A percentile compares a stretch with the other conserved stretches of the same genome.
phyloP scores from a whole-genome alignment of 2,888 invertebrate genomes.

The Kryphioiulus occultus region DNA sequence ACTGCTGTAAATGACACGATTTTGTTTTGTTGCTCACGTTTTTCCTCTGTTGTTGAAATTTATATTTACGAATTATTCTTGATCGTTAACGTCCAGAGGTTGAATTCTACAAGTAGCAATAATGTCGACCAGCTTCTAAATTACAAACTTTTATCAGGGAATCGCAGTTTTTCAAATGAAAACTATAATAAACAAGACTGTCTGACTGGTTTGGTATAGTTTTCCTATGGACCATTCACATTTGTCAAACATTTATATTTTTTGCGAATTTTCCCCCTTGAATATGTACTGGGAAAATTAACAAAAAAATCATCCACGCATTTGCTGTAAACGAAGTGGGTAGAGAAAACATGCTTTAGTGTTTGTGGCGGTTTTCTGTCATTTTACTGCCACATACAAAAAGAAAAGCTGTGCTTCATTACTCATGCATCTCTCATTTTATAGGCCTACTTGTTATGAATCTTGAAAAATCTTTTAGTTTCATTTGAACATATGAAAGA shows the following conservation, averaged over 20 bases:
- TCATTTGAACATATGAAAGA: not conserved
- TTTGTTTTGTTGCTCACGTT: no score
- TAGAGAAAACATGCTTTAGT: not conserved
- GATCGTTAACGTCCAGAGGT: not conserved
- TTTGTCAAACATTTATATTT: no score
- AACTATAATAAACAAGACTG: no score
- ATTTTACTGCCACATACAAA: not conserved
- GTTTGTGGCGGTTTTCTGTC: constrained; percentile 6
- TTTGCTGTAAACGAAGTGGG: not conserved
- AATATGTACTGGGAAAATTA: not conserved
- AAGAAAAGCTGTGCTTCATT: constrained; percentile 1
- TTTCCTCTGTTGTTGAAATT: not conserved
- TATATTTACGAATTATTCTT: not conserved
- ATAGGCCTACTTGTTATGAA: not conserved
- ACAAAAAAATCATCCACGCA: not conserved
- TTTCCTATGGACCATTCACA: no score
- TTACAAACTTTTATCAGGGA: no score
- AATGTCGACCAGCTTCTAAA: no score
- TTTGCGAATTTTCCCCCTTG: no score
- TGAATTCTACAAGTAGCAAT: not conserved
- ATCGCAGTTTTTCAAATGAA: no score
- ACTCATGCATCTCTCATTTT: constrained; percentile 17
- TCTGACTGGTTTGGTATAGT: no score
- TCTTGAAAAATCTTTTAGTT: not conserved
- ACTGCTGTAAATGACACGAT: no score